Conservation (phyloP, 1,140 invertebrate species). For the Leptinotarsa undecemlineata region DNA sequence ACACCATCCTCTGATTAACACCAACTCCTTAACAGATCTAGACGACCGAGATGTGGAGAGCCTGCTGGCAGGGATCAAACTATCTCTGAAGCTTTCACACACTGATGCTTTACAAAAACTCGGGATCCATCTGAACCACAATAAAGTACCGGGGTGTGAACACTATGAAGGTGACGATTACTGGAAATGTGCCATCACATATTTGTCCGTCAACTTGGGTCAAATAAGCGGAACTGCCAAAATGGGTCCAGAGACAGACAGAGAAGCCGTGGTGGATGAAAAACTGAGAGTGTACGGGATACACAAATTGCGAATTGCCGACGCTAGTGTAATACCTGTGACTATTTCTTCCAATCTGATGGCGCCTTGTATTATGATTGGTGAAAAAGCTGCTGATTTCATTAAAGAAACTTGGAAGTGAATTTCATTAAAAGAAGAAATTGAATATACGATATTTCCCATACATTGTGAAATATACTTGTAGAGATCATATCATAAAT, state of each 20-base stretch:
- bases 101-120: constrained; percentile 39
- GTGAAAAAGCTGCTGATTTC: constrained; percentile 82
- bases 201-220: constrained; percentile 65
- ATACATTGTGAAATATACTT: no score
- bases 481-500: no score
- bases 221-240: constrained; percentile 71
- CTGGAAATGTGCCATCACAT: constrained; percentile 52
- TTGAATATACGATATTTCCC: no score
- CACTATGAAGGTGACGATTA: constrained; percentile 37
- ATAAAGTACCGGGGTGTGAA: constrained; percentile 41
- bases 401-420: constrained; percentile 66
- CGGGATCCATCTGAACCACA: constrained; percentile 28
- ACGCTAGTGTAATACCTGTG: constrained; percentile 75
- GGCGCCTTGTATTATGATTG: constrained; percentile 80
- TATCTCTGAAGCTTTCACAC: constrained; percentile 34
- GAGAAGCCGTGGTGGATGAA: constrained; percentile 56
- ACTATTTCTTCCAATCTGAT: constrained; percentile 73
- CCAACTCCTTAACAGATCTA: constrained; percentile 64
- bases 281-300: constrained; percentile 57
- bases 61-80: constrained; percentile 39
- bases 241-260: constrained; percentile 66
- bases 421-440: neutral
- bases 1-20: constrained; percentile 66
- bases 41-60: constrained; percentile 54
- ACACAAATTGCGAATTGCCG: constrained; percentile 67